Base-by-base conservation (phyloP, 2,888 invertebrate species). In the Philereme transversata region DNA sequence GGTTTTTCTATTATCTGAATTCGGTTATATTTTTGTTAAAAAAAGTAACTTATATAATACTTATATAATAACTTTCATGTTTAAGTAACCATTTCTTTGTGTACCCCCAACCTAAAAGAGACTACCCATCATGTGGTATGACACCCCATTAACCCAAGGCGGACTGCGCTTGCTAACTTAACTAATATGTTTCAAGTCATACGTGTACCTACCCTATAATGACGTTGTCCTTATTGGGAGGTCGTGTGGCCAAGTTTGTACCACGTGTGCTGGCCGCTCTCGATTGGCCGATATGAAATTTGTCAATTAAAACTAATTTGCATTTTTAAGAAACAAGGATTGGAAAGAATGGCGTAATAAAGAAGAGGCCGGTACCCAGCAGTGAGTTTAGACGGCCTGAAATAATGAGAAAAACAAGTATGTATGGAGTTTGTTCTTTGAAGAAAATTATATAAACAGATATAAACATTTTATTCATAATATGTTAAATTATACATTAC, bases 71-170 rank as follows among this genome's bases (percentile, higher is more conserved):
- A 3, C 22, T 22, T 22, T 22, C n/a, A 22, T 22, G 1, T 22
- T 22, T 22, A 22, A 22, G 22, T 22, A 22, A 22, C 22, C 22
- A 22, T 34, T 52, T n/a, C 65, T 52, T 54, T n/a, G 48, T 65
- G 62, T 62, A 55, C 51, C 61, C 57, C 58, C 57, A 55, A 50
- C 65, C 67, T 68, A 62, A 62, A 51, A 57, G 61, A 52, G 83
- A 78, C 87, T 79, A 86, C 86, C 87, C 84, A 89, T 90, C 90
- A 88, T 84, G 77, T 74, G 74, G 82, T 81, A 87, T 90, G 90
- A 90, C 90, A 91, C 82, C 83, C 89, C 84, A 90, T 91, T 90
- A 90, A 89, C 88, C 84, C 83, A 75, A 71, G 77, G 68, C 78
- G 75, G 74, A 76, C 81, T 79, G 79, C 82, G 82, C 79, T 80